Evolutionary conservation across 2,888 invertebrate genomes (phyloP), one percentile per base, ranked within the genome.

Genomic region (Drosophila kanekoi): DNA sequence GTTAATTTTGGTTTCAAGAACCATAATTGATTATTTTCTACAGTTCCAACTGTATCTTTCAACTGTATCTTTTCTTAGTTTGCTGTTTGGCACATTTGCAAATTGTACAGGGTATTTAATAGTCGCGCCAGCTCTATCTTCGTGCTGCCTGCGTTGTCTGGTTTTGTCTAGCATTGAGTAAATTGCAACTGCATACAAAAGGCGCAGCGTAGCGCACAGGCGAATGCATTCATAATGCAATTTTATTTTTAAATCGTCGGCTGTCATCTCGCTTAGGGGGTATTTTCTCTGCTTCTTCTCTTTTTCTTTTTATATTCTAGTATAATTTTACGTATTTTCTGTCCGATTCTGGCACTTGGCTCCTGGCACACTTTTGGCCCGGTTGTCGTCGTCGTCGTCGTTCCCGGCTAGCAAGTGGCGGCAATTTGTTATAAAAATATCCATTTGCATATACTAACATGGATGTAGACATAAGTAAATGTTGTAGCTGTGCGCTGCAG

Each of bases 191-290:
- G 51, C 28, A 65, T 23, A 72, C 52, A 74, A 60, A 69, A 73
- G 68, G 45, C 56, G 48, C 54, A 61, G 56, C 56, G 48, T 51
- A 61, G 56, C 52, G 60, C 60, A 69, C 56, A 53, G 37, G 68
- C 72, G 62, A 81, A 65, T 87, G 87, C 73, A 76, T 73, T 82
- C 82, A 82, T 87, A 82, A 85, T 87, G 82, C 85, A 87, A 87
- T 87, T 82, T 87, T 82, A 87, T 87, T 82, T 82, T 87, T 87
- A 85, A 81, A 85, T 71, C 82, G 68, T 40, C 62, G 53, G 48
- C 76, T 84, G 75, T 81, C 81, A 66, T 77, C 81, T 79, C 35
- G 51, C 52, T 43, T 38, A 16, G 65, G 35, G 58, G 56, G 23
- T 16, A 60, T 37, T 62, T 62, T 51, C 16, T 37, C 23, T 14